Percentiles rank a stretch among this genome's conserved stretches.
Evolutionary conservation across 1,140 invertebrate genomes (phyloP).

Genomic region (Caenorhabditis inopinata): DNA sequence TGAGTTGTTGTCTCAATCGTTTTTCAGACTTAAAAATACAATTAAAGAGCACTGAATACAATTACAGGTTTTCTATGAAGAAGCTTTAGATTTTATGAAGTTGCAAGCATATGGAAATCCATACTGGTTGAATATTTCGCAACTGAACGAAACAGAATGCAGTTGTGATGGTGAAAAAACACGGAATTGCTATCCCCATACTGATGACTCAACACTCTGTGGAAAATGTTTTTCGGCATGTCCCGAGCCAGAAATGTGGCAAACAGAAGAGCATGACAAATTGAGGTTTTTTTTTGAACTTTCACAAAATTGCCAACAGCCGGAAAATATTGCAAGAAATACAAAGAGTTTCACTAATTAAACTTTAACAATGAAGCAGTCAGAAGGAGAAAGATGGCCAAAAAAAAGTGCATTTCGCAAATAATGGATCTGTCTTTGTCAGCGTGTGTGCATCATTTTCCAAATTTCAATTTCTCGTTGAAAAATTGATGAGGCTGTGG

Average conservation of each 20-base stretch:
- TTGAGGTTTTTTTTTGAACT: background rate
- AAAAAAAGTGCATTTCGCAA: no score
- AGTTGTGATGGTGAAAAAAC: constrained; percentile 14
- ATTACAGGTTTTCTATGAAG: constrained; percentile 35
- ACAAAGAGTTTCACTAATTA: no score
- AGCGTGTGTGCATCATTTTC: background rate
- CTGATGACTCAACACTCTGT: background rate
- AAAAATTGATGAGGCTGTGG: constrained; percentile 10
- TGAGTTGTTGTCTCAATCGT: background rate
- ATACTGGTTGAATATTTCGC: constrained; percentile 19
- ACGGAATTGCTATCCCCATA: constrained; percentile 12
- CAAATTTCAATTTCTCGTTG: background rate
- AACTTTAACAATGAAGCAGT: no score
- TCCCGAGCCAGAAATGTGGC: background rate
- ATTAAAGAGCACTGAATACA: background rate
- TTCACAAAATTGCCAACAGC: background rate
- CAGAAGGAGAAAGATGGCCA: no score
- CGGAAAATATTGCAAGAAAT: background rate
- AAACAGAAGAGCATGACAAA: background rate
- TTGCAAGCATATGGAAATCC: constrained; percentile 19
- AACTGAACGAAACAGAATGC: background rate
- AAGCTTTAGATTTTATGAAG: constrained; percentile 10
- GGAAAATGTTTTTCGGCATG: constrained; percentile 18
- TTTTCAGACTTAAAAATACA: background rate
- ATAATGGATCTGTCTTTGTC: no score